Evolutionary conservation across 2,113 vertebrate species (phyloP).

Genomic region (Halcyon malimbica): DNA sequence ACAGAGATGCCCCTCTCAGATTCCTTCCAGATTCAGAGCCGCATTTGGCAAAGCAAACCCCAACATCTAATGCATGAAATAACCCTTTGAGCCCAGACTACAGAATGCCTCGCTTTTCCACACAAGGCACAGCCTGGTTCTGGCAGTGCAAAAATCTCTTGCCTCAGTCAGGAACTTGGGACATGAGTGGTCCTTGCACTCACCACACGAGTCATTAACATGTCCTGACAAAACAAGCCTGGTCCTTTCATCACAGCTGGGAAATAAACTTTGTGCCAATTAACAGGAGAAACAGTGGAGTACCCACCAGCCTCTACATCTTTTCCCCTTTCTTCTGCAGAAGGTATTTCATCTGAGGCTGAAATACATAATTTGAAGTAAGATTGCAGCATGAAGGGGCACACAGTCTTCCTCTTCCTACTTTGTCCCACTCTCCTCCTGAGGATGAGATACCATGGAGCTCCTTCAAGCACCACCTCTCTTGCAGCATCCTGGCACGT

Average conservation of each 20-base stretch:
- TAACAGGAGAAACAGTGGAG: background rate
- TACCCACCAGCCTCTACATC: background rate
- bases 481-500: background rate
- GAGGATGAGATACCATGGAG: background rate
- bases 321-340: background rate
- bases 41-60: background rate
- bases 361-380: background rate
- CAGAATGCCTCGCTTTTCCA: fast-evolving
- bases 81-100: background rate
- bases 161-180: background rate
- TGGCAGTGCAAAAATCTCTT: background rate
- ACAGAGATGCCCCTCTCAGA: background rate
- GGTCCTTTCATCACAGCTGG: background rate
- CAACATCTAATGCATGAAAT: background rate
- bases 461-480: background rate
- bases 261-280: background rate
- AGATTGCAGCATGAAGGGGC: background rate
- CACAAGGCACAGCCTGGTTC: background rate
- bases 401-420: background rate
- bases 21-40: background rate
- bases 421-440: background rate
- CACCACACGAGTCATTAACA: background rate
- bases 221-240: background rate
- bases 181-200: background rate
- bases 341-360: background rate